These are phyloP conservation scores for Oreortyx pictus DNA, from an alignment of 2,797 vertebrate genomes.

Conservation along the genomic window DNA sequence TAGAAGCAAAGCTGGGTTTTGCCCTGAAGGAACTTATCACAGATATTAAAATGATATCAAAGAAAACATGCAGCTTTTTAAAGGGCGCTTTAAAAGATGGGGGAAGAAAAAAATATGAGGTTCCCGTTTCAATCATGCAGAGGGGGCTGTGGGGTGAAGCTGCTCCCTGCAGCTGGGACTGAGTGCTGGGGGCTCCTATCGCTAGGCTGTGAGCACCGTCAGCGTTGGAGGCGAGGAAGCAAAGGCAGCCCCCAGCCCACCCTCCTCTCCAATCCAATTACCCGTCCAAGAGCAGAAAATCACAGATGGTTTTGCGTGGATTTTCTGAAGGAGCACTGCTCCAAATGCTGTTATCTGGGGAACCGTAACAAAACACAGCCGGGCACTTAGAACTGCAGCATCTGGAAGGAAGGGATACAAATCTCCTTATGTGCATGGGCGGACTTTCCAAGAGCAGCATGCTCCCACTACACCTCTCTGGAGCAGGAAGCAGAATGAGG, in stretches of 20 bases:
- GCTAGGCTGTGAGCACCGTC: neutral
- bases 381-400: neutral
- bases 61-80: neutral
- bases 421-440: neutral
- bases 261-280: neutral
- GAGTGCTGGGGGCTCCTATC: neutral
- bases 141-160: neutral
- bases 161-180: rapidly evolving
- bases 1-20: neutral
- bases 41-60: neutral
- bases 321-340: conserved; percentile 20
- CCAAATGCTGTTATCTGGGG: neutral
- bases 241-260: neutral
- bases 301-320: conserved; percentile 46
- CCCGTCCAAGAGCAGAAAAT: conserved; percentile 10
- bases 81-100: neutral
- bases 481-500: neutral
- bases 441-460: neutral
- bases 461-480: neutral
- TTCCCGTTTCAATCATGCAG: neutral
- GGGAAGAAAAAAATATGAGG: neutral
- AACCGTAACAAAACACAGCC: neutral
- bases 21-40: neutral
- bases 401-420: neutral
- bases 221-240: neutral